Evolutionary conservation across 1,140 invertebrate genomes (phyloP), one percentile per base, ranked within the genome.

Genomic region (Arion vulgaris): DNA sequence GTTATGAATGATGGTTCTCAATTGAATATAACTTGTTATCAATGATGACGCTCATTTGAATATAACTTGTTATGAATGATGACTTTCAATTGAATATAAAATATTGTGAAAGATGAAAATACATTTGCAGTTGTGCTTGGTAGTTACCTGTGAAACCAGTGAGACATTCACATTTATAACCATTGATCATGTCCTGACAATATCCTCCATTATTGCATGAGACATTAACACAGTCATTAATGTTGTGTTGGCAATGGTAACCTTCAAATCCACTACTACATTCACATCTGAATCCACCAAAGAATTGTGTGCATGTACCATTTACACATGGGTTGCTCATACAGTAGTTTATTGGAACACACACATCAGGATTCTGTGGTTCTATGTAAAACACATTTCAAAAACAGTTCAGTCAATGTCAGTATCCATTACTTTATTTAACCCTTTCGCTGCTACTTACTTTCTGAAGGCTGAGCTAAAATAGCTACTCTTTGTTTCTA

Each of bases 111-210:
- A n/a, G n/a, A n/a, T n/a, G n/a, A n/a, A n/a, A n/a, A n/a, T n/a
- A n/a, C n/a, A n/a, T n/a, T n/a, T n/a, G n/a, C n/a, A n/a, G n/a
- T n/a, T n/a, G n/a, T n/a, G n/a, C n/a, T n/a, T n/a, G n/a, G 41
- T 45, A 15, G 76, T 28, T 81, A 11, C 97, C 96, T 11, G 94
- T 83, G 68, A 51, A 87, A 36, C 87, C 87, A 49, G 73, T 34
- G 0, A 77, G 51, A 83, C 89, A 90, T 26, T 38, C 74, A 82
- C 89, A 90, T 4, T 32, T 66, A 36, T 84, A 89, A 13, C 73
- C 83, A 66, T 86, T 83, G 11, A 85, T 93, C 86, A 94, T 93
- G 74, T 81, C 80, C 15, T 62, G 68, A 75, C 87, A 89, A 0
- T 49, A 81, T 34, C 76, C 86, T 28, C 85, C 86, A 84, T 89